phyloP scores from a whole-genome alignment of 2,797 vertebrate species.

The Pempheris klunzingeri region DNA sequence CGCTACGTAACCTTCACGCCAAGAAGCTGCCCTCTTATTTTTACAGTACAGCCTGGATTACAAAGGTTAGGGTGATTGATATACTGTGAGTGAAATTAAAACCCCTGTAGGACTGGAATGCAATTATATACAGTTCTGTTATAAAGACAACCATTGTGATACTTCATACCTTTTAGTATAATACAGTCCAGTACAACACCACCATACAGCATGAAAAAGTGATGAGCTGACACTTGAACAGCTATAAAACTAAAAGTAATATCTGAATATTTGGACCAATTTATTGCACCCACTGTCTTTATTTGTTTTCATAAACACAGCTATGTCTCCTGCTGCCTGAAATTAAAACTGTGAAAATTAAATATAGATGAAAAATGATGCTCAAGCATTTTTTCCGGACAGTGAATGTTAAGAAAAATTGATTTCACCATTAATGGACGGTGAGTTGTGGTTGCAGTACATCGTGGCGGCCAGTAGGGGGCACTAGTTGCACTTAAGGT shows the following conservation, averaged over 20 bases:
- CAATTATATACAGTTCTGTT: not conserved
- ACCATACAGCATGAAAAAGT: not conserved
- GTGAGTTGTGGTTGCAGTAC: not conserved
- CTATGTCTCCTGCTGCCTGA: not conserved
- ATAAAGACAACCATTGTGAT: not conserved
- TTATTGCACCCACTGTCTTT: too few species aligned
- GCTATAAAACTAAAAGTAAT: not conserved
- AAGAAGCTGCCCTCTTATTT: not conserved
- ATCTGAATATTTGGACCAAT: too few species aligned
- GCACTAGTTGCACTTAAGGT: not conserved
- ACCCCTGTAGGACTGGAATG: not conserved
- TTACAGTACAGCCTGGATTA: not conserved
- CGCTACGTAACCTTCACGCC: not conserved
- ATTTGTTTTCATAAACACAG: too few species aligned
- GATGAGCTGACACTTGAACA: not conserved
- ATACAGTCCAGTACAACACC: not conserved
- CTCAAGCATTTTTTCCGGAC: not conserved
- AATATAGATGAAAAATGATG: not conserved
- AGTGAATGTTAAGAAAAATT: not conserved
- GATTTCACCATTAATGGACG: not conserved
- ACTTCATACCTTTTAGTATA: not conserved
- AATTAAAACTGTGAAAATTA: not conserved
- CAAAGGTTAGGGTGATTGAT: not conserved
- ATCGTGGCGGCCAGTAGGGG: not conserved
- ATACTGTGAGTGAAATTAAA: not conserved